phyloP scores from a whole-genome alignment of 1,140 invertebrate species.

The Gonioctena quinquepunctata region DNA sequence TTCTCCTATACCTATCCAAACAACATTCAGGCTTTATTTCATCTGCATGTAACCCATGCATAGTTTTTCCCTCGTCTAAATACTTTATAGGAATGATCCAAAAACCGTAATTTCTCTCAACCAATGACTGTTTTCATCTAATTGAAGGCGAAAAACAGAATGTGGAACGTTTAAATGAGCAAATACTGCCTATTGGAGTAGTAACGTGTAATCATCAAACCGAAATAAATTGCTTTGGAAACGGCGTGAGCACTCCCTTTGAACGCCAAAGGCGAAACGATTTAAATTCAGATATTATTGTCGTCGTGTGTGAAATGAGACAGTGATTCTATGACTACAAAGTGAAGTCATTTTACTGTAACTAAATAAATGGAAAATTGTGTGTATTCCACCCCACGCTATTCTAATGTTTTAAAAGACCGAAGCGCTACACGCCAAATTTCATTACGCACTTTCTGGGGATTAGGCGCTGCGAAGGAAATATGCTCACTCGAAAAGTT shows the following conservation, averaged over 20 bases:
- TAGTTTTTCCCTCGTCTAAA: no score
- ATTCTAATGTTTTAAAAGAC: conserved; percentile 16
- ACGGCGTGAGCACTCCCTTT: background rate
- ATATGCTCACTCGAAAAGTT: background rate
- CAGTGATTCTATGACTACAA: conserved; percentile 30
- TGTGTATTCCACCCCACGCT: conserved; percentile 2
- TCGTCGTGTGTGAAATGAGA: conserved; percentile 42
- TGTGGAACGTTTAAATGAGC: background rate
- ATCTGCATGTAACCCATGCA: no score
- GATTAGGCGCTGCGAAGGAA: background rate
- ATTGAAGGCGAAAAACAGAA: background rate
- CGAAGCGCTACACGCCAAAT: background rate
- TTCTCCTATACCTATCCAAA: no score
- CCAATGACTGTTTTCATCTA: no score
- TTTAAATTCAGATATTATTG: conserved; percentile 47
- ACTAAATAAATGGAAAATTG: conserved; percentile 41
- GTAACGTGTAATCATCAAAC: conserved; percentile 1
- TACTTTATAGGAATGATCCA: no score
- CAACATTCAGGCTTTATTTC: no score
- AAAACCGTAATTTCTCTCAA: no score
- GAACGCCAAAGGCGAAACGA: conserved; percentile 27
- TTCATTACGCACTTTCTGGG: conserved; percentile 10
- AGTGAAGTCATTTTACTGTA: conserved; percentile 35
- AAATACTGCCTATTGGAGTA: background rate
- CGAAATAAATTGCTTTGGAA: conserved; percentile 8